Base-by-base conservation (phyloP, 2,113 vertebrate genomes). In the Seriola aureovittata region DNA sequence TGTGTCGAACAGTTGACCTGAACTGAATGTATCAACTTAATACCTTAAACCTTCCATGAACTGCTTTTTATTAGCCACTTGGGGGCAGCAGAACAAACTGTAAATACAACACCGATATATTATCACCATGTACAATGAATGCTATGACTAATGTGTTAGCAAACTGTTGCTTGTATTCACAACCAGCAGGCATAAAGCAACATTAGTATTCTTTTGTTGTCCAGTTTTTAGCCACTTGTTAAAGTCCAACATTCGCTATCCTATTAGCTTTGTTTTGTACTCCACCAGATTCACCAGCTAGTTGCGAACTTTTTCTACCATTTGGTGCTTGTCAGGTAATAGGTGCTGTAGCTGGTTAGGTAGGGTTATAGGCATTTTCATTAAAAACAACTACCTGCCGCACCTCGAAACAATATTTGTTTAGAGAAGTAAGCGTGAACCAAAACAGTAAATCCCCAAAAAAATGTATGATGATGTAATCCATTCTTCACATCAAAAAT, bases 51-150 rank as follows among this genome's bases (percentile, higher is more conserved):
- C 2, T 21, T 14, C 6, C 10, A 12, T 23, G 0, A 59, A 38
- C 34, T 54, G 36, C 16, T 12, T 59, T 32, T 16, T 34, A 71
- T 73, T 13, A 14, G 64, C 73, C 78, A 84, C 58, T 10, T 62
- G 46, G 21, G 65, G 60, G 34, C 69, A 81, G 74, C 48, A 71
- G 58, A 38, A 60, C 11, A 38, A 36, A 14, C 25, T 48, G 32
- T 48, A 48, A 62, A 29, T 25, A 46, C 50, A 42, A 46, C 21
- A 5, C 5, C 17, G 1, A 58, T 17, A 59, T 34, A 32, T 46
- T n/a, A 9, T 38, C 42, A 23, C 11, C 9, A 38, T 62, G 29
- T 2, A 44, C 23, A 32, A 10, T 36, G 32, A 25, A 58, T 42
- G 40, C 40, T 44, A 29, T 36, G 42, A 4, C 8, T 2, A 12